phyloP scores from a whole-genome alignment of 2,797 vertebrate species.

The Sciurus carolinensis region DNA sequence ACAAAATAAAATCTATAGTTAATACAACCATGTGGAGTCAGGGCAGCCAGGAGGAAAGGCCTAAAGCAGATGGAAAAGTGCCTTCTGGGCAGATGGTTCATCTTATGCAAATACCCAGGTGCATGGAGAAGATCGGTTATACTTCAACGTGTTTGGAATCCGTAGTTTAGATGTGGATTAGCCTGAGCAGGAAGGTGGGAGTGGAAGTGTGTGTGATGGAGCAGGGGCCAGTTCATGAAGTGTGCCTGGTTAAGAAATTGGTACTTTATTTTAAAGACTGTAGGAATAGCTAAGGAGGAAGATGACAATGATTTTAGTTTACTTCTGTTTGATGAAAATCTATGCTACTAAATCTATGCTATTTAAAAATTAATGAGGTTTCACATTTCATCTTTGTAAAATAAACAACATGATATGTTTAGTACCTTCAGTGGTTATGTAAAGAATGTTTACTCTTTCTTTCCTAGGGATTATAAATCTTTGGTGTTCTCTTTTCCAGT shows the following conservation, averaged over 20 bases:
- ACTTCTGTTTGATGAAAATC: conserved; percentile 76
- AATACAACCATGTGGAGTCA: not conserved
- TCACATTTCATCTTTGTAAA: conserved; percentile 78
- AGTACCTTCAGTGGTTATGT: conserved; percentile 65
- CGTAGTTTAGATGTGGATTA: not conserved
- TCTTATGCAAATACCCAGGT: not conserved
- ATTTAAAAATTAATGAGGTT: conserved; percentile 81
- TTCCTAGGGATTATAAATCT: conserved; percentile 53
- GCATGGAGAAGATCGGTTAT: not conserved
- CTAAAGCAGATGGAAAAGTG: not conserved
- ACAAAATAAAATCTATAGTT: not conserved
- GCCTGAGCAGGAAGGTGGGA: not conserved
- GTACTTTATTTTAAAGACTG: not conserved
- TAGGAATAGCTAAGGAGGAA: not conserved
- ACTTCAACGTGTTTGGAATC: not conserved
- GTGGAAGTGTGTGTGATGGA: accelerated
- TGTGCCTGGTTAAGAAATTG: not conserved
- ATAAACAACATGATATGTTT: conserved; percentile 72
- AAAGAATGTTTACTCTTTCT: conserved; percentile 58
- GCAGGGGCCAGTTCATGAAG: not conserved
- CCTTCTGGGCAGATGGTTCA: not conserved
- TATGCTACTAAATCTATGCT: conserved; percentile 67
- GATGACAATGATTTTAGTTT: conserved; percentile 62
- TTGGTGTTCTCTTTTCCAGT: conserved; percentile 52
- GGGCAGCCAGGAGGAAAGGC: not conserved